These are phyloP conservation scores for Naja naja DNA, from an alignment of 2,113 vertebrate genomes.

Conservation along the genomic window DNA sequence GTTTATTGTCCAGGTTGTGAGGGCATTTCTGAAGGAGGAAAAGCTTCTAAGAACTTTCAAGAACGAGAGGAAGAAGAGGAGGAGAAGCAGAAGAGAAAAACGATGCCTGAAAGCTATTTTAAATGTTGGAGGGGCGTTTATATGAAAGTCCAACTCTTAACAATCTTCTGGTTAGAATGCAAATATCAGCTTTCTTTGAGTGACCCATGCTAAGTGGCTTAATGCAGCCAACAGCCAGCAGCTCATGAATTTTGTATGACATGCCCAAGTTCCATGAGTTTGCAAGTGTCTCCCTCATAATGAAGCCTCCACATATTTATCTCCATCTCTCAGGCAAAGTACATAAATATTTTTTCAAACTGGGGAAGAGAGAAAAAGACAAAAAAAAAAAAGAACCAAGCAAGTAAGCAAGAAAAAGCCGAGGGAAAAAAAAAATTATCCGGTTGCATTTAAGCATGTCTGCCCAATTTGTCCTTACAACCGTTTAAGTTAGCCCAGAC, in stretches of 20 bases:
- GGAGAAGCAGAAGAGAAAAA: background rate
- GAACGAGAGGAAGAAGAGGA: background rate
- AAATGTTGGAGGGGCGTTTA: background rate
- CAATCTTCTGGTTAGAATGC: slow-evolving; percentile 59
- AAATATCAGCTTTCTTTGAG: slow-evolving; percentile 62
- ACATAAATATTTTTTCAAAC: slow-evolving; percentile 63
- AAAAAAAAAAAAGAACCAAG: background rate
- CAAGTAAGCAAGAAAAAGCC: background rate
- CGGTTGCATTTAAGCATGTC: slow-evolving; percentile 53
- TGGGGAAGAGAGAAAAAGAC: background rate
- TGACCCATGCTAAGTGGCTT: slow-evolving; percentile 68
- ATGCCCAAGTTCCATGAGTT: slow-evolving; percentile 63
- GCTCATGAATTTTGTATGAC: slow-evolving; percentile 75
- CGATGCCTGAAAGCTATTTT: background rate
- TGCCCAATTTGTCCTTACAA: slow-evolving; percentile 53
- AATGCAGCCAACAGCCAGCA: slow-evolving; percentile 63
- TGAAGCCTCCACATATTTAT: slow-evolving; percentile 69
- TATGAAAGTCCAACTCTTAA: slow-evolving; percentile 41
- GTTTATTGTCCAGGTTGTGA: no score
- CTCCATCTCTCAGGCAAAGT: slow-evolving; percentile 67
- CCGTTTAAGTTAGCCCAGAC: slow-evolving; percentile 28
- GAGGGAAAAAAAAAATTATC: slow-evolving; percentile 36
- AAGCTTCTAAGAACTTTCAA: background rate
- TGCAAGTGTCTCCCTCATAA: slow-evolving; percentile 74
- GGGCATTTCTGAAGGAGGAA: no score